Percentiles rank a stretch among this genome's conserved stretches.
These are phyloP conservation scores for Stegastes partitus DNA, from an alignment of 2,113 vertebrate species.

Conservation along the genomic window DNA sequence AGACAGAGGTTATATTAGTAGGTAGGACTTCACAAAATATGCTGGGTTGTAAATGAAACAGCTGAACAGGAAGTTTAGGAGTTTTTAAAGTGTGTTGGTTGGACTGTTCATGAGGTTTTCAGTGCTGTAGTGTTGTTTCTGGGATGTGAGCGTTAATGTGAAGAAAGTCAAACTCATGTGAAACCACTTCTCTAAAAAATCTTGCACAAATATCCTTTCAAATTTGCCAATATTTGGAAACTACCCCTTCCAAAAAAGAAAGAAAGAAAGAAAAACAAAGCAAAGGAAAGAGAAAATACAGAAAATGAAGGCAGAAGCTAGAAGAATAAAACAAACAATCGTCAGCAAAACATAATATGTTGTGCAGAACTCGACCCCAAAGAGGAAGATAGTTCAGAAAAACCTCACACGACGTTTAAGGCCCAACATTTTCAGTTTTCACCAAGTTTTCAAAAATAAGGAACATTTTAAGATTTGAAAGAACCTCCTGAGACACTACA, in stretches of 20 bases:
- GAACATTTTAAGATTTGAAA: too few species aligned
- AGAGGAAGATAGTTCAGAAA: not conserved
- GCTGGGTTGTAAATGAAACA: too few species aligned
- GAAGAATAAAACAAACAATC: not conserved
- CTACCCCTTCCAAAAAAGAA: not conserved
- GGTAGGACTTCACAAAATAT: too few species aligned
- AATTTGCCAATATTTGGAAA: slow-evolving; percentile 7
- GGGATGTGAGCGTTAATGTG: too few species aligned
- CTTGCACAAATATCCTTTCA: not conserved
- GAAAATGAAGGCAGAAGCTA: not conserved
- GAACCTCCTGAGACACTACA: too few species aligned
- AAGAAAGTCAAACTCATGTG: slow-evolving; percentile 3
- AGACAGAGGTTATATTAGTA: not conserved
- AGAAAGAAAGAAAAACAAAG: slow-evolving; percentile 24
- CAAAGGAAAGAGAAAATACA: too few species aligned
- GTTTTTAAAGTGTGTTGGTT: not conserved
- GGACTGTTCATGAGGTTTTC: too few species aligned
- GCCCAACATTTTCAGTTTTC: not conserved
- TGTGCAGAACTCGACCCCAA: not conserved
- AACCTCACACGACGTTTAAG: not conserved
- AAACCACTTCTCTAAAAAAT: slow-evolving; percentile 38
- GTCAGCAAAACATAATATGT: not conserved
- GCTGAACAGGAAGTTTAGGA: not conserved
- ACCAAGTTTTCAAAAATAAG: too few species aligned
- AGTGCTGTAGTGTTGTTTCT: not conserved